Percentiles rank a stretch among this genome's conserved stretches.
phyloP scores from a whole-genome alignment of 2,888 invertebrate species.

The Acleris holmiana region DNA sequence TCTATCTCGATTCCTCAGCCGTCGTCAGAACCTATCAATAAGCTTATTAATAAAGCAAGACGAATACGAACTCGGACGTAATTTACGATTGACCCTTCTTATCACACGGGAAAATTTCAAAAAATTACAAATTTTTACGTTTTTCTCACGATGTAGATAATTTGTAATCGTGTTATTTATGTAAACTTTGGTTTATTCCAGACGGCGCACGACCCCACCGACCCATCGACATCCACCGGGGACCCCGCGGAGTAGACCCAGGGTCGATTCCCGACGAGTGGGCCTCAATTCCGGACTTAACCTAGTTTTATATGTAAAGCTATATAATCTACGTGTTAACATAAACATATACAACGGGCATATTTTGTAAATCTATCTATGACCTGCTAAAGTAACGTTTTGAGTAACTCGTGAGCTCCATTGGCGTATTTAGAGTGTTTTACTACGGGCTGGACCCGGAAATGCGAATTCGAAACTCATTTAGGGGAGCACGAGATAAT shows the following conservation, averaged over 20 bases:
- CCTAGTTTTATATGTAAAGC: conserved; percentile 36
- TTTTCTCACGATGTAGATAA: background rate
- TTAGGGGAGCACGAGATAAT: too few relatives aligned
- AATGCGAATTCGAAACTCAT: too few relatives aligned
- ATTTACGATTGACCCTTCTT: too few relatives aligned
- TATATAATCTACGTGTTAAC: conserved; percentile 27
- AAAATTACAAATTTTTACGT: background rate
- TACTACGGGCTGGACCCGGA: too few relatives aligned
- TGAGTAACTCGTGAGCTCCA: background rate
- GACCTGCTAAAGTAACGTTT: background rate
- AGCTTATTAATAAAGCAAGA: too few relatives aligned
- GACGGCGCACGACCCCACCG: conserved; percentile 71
- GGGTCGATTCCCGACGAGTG: conserved; percentile 44
- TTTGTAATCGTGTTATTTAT: too few relatives aligned
- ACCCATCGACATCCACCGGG: conserved; percentile 54
- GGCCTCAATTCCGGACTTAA: conserved; percentile 45
- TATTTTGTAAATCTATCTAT: conserved; percentile 10
- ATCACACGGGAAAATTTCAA: background rate
- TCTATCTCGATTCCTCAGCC: too few relatives aligned
- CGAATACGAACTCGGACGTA: too few relatives aligned
- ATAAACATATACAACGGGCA: conserved; percentile 19
- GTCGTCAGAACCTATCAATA: too few relatives aligned
- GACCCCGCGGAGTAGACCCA: conserved; percentile 52
- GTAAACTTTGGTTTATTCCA: conserved; percentile 51
- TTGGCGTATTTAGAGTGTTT: too few relatives aligned